Base-by-base conservation (phyloP, 2,888 invertebrate species). In the Smittia aterrima region DNA sequence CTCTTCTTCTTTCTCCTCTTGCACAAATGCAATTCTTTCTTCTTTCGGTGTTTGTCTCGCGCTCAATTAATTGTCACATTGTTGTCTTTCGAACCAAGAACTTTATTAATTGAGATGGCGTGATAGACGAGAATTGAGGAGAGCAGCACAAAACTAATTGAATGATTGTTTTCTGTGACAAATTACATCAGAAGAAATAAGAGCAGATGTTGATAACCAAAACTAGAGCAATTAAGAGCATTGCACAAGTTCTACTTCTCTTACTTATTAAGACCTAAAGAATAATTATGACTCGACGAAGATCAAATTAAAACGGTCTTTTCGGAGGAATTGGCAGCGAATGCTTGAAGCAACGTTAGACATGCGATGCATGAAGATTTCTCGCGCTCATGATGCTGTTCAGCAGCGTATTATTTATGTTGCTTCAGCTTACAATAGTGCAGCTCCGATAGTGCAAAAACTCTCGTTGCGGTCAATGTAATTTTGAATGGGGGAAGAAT, bases 101-200 rank as follows among this genome's bases (percentile, higher is more conserved):
- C 16, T 70, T 72, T 72, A 58, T 72, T 62, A 72, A 72, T 72
- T 72, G 62, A 72, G 71, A 72, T 72, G 18, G 71, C 71, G 71
- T 72, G 71, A 71, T 72, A 18, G 58, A 13, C 22, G 22, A 20
- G 6, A 22, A 22, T 72, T 72, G 54, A 70, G 20, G 20, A 58
- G n/a, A 58, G 3, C 18, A n/a, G 22, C 16, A 27, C 53, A 20
- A 64, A 47, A 20, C n/a, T 72, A 72, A 72, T 72, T 72, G 62
- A 72, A 58, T 58, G 38, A 72, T 58, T 32, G 27, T 71, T 11
- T 71, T 58, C 62, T 72, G 71, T 38, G 62, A 72, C 71, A 72
- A 72, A 58, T 72, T 58, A 58, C 22, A 53, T 16, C 13, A 66
- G 25, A n/a, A 72, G 71, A 27, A 58, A 40, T n/a, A 20, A 20